Evolutionary conservation across 1,140 invertebrate genomes (phyloP).

Genomic region (Brachionus angularis): DNA sequence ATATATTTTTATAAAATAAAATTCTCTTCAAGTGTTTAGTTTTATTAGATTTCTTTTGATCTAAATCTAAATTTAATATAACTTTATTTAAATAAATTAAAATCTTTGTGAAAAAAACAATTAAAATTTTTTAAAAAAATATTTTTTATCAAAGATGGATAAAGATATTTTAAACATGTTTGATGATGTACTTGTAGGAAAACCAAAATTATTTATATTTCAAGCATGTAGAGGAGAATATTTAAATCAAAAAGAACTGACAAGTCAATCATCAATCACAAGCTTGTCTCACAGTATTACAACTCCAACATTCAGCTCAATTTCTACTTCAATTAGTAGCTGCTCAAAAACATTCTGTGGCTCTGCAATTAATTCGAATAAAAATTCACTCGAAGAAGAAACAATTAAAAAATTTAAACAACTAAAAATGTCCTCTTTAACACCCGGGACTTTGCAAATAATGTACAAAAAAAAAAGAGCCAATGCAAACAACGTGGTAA

Average conservation of each 20-base stretch:
- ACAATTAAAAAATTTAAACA: slow-evolving; percentile 29
- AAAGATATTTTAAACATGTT: slow-evolving; percentile 34
- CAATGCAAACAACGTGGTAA: not conserved
- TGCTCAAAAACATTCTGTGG: slow-evolving; percentile 5
- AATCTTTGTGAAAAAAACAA: slow-evolving; percentile 47
- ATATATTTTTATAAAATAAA: no score
- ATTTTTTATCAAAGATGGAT: slow-evolving; percentile 72
- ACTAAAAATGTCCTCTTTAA: slow-evolving; percentile 1
- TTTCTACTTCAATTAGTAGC: not conserved
- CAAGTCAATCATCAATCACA: not conserved
- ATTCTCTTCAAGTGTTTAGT: no score
- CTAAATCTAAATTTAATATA: no score
- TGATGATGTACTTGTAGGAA: slow-evolving; percentile 46
- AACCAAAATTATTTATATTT: slow-evolving; percentile 58
- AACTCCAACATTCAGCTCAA: slow-evolving; percentile 2
- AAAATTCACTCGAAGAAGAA: slow-evolving; percentile 11
- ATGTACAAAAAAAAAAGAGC: slow-evolving; percentile 41
- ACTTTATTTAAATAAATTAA: no score
- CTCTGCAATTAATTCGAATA: not conserved
- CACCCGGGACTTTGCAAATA: slow-evolving; percentile 17
- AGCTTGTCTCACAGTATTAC: slow-evolving; percentile 12
- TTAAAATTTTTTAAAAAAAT: slow-evolving; percentile 63
- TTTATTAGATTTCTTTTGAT: no score
- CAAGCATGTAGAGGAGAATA: slow-evolving; percentile 56
- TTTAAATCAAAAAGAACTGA: slow-evolving; percentile 21